Evolutionary conservation across 2,797 vertebrate species (phyloP), one percentile per base, ranked within the genome.

Genomic region (Chaetodon trifasciatus): DNA sequence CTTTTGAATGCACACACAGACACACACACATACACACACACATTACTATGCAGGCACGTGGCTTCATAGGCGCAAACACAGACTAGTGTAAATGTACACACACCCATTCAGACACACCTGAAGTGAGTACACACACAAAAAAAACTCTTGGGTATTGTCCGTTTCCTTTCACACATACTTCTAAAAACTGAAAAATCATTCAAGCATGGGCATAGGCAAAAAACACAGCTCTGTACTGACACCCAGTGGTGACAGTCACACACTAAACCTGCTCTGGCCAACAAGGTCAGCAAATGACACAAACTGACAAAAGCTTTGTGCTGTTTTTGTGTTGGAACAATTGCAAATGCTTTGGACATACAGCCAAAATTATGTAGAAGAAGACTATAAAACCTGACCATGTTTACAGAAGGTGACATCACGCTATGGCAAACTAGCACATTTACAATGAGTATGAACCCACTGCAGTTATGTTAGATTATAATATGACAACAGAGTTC

Each of bases 221-320:
- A 86, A 47, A 61, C 52, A 82, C 82, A 89, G 91, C 81, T 53
- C 85, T 83, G 23, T 55, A 91, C 64, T 91, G 92, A 89, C 92
- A 90, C 90, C 92, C 17, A 89, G 92, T 93, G 93, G 90, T 67
- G 64, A 74, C 39, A 67, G 35, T 28, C 39, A 53, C 10, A 71
- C 46, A 49, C 35, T 35, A 61, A 63, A 74, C 16, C 1, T 79
- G 28, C 53, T n/a, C 7, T 35, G 44, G 17, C 24, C 37, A 53
- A 28, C 40, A 52, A 73, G 28, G 69, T 69, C 57, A 56, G 35
- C n/a, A 58, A 3, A 17, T 17, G 4, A 61, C 10, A 67, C 32
- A 21, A 53, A 60, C 12, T 56, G 19, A 71, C 67, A 40, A 35
- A 71, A 70, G 42, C 42, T 70, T 61, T 60, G 4, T 35, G 16